These are phyloP conservation scores for Microcebus jonahi DNA, from an alignment of 2,113 vertebrate species.

Conservation along the genomic window DNA sequence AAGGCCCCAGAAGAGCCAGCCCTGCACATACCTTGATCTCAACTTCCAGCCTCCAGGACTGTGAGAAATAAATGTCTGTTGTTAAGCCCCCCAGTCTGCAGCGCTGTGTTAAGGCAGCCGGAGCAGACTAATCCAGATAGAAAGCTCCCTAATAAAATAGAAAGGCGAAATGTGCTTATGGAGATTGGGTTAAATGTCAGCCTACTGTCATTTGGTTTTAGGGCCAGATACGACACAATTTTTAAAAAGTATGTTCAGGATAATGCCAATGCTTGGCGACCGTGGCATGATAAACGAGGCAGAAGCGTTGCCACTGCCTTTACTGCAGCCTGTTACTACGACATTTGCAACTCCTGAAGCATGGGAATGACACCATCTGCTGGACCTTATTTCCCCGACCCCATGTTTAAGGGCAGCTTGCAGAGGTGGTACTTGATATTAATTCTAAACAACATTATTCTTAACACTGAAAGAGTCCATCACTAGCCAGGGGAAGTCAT, in stretches of 20 bases:
- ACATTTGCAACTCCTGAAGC: not conserved
- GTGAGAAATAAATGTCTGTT: not conserved
- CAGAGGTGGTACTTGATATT: not conserved
- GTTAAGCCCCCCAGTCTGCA: not conserved
- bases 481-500: not conserved
- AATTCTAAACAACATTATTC: not conserved
- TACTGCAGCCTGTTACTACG: not conserved
- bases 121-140: not conserved
- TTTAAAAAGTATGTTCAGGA: not conserved
- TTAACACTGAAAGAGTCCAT: not conserved
- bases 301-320: not conserved
- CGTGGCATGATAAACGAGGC: accelerated
- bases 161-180: not conserved
- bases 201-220: too few species aligned
- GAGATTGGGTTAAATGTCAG: not conserved
- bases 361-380: too few species aligned
- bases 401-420: too few species aligned
- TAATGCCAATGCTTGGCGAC: not conserved
- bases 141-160: not conserved
- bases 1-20: not conserved
- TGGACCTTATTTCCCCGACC: too few species aligned
- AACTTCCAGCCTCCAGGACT: not conserved
- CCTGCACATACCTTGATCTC: not conserved
- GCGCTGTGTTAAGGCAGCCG: not conserved
- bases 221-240: not conserved